Evolutionary conservation across 2,113 vertebrate species (phyloP), one percentile per base, ranked within the genome.

Genomic region (Spermophilus dauricus): DNA sequence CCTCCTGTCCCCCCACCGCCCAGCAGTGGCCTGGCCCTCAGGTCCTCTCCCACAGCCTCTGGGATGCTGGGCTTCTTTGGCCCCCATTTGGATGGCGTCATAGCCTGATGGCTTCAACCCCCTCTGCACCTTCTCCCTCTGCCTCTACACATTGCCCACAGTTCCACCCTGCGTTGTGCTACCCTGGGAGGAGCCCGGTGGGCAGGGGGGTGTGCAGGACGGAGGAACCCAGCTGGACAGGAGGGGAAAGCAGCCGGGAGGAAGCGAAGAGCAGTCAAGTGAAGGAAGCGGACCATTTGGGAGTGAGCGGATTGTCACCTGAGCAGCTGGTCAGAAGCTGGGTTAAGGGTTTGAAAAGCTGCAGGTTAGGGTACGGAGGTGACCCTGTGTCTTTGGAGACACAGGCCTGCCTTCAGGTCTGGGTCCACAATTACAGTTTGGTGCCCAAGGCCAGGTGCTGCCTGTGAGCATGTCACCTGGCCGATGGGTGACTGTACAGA

Each of bases 151-250:
- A 18, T 39, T 58, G 56, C 4, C 61, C 61, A 28, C 26, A 11
- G 24, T 28, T 9, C 61, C 18, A 4, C n/a, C 18, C 0, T 53
- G 4, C 28, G 18, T 11, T 11, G 3, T 42, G 11, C 14, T 42
- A 24, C 58, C 58, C 24, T 11, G 26, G 30, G 17, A 0, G 5
- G 80, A 13, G 7, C 20, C 26, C 26, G 32, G 28, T 30, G 63
- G 37, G 32, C 7, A 1, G 14, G 3, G 4, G 4, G 22, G 20
- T 18, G 10, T n/a, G 34, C 72, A 22, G n/a, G 3, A 37, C n/a
- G 53, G 92, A 82, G 20, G 65, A 24, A 9, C 51, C 45, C 69
- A 58, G 30, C 20, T 42, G 14, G 8, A 42, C 4, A 30, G 51
- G 51, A 77, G 78, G 45, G 45, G 45, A 45, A 45, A 45, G 45